Evolutionary conservation across 2,888 invertebrate species (phyloP).

Genomic region (Conus canariensis): DNA sequence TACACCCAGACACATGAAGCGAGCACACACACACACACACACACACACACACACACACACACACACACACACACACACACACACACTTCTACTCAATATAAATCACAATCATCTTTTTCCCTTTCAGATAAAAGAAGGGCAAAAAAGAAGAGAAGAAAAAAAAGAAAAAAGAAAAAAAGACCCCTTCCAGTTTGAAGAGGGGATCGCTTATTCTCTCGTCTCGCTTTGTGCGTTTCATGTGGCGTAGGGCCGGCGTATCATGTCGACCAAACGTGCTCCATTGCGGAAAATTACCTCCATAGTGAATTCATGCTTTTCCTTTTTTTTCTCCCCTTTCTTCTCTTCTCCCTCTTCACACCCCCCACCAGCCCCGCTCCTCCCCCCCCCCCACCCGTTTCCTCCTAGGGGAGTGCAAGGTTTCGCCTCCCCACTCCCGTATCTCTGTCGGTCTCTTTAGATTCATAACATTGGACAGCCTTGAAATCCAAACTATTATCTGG

Average conservation of each 20-base stretch:
- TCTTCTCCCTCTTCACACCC: neutral
- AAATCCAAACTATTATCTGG: conserved; percentile 44
- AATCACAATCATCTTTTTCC: no score
- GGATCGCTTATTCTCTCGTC: no score
- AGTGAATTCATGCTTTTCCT: no score
- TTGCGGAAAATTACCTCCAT: conserved; percentile 30
- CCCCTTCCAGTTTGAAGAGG: no score
- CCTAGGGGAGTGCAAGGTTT: neutral
- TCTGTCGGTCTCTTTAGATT: conserved; percentile 39
- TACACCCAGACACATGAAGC: no score
- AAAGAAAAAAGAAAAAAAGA: no score
- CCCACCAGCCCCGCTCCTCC: neutral
- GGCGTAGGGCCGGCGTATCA: neutral
- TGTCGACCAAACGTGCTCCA: conserved; percentile 10
- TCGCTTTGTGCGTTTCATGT: conserved; percentile 25
- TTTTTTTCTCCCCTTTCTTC: neutral
- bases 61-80: no score
- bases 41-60: no score
- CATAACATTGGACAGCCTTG: conserved; percentile 46
- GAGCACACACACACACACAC: no score
- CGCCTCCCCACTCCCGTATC: neutral
- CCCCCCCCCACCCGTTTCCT: neutral
- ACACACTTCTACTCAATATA: no score
- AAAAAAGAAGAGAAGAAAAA: no score
- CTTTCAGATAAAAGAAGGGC: no score